phyloP scores from a whole-genome alignment of 1,140 invertebrate species.

The Pristionchus pacificus region DNA sequence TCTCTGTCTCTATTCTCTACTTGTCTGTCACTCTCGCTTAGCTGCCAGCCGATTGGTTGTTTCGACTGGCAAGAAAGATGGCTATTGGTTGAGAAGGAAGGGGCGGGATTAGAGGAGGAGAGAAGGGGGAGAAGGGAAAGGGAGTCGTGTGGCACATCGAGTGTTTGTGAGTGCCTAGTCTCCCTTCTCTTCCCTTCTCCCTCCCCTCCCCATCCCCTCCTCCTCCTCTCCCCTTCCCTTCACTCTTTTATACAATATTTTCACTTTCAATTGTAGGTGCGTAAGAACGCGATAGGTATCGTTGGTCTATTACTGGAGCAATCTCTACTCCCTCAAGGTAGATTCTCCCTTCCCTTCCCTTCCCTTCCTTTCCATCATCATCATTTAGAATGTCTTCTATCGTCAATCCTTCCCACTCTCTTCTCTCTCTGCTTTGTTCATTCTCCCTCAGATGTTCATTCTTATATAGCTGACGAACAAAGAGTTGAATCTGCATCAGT shows the following conservation, averaged over 20 bases:
- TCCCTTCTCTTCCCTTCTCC: neutral
- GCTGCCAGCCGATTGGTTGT: neutral
- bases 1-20: neutral
- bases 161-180: neutral
- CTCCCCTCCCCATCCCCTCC: neutral
- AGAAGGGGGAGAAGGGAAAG: neutral
- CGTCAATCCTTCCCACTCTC: neutral
- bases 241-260: neutral
- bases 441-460: neutral
- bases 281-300: neutral
- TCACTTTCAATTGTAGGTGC: neutral
- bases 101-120: neutral
- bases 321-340: neutral
- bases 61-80: neutral
- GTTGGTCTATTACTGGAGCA: neutral
- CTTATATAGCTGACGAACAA: neutral
- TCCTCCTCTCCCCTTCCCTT: neutral
- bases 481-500: neutral
- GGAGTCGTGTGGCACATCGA: neutral
- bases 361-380: constrained; percentile 5
- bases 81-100: neutral
- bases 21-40: neutral
- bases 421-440: neutral
- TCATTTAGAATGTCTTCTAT: too few species aligned
- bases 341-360: constrained; percentile 9